Base-by-base conservation (phyloP, 2,888 invertebrate genomes). In the Agrypnus murinus region DNA sequence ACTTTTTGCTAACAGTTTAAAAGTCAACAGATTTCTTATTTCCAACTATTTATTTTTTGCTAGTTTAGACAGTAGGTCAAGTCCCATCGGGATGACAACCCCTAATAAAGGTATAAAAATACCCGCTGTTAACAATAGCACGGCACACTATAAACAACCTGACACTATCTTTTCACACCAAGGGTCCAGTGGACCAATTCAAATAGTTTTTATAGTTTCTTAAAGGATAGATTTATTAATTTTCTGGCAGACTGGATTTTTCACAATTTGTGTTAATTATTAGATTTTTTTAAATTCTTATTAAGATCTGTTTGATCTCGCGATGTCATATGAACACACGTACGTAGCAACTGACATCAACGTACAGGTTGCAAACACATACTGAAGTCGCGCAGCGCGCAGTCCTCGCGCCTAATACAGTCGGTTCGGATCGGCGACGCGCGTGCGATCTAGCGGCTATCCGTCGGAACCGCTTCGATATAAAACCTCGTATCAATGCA, bases 401-500 rank as follows among this genome's bases (percentile, higher is more conserved):
- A 75, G 78, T 74, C 77, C 82, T 85, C 84, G 84, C 85, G 85
- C 84, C 83, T 81, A 81, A 84, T 81, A 81, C 82, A 82, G 81
- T 84, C 85, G 84, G 81, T 83, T 84, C 79, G 77, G 81, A 81
- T 82, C 82, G 82, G 82, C 84, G 84, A 86, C 82, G 83, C 84
- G 84, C 85, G 86, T 87, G 88, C 88, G 86, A 87, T 88, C 88
- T 88, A 86, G 84, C 86, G 87, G 86, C 81, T 75, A 77, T 78
- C 83, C 83, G 77, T 69, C 72, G 74, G 74, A 79, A 68, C 68
- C 58, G 67, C 50, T 59, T 43, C 53, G 68, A 68, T 71, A 71
- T 66, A 66, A 71, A 66, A 60, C 58, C 50, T 62, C 46, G 59
- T 71, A 71, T 71, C 68, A 67, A 68, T 65, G 68, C 67, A 72